phyloP scores from a whole-genome alignment of 2,797 vertebrate genomes.

The Echeneis naucrates region DNA sequence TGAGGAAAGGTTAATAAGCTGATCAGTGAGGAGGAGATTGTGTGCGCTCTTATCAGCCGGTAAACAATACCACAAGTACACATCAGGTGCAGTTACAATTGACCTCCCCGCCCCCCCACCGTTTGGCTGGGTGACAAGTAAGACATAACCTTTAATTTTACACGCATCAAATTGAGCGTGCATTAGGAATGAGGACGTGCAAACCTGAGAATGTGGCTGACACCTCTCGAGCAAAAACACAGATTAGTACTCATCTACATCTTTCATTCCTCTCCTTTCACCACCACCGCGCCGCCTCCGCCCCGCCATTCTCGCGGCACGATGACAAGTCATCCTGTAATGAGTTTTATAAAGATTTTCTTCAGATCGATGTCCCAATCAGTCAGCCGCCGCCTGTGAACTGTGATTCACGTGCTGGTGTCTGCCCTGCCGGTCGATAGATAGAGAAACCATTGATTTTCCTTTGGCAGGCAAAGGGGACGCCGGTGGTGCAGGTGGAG shows the following conservation, averaged over 20 bases:
- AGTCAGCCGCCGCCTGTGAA: conserved; percentile 73
- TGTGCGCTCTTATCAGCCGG: conserved; percentile 8
- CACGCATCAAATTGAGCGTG: conserved; percentile 14
- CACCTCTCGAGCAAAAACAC: conserved; percentile 55
- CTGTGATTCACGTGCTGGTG: conserved; percentile 82
- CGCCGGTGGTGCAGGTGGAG: conserved; percentile 36
- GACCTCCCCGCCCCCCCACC: no score
- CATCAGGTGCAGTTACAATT: conserved; percentile 29
- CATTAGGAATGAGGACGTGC: conserved; percentile 34
- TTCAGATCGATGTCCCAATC: conserved; percentile 83
- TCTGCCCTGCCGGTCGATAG: conserved; percentile 67
- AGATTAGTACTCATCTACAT: conserved; percentile 65
- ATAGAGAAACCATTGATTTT: conserved; percentile 83
- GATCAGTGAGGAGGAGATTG: conserved; percentile 68
- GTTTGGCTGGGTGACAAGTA: conserved; percentile 20
- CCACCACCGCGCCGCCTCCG: not conserved
- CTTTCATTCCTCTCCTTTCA: conserved; percentile 24
- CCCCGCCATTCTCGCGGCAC: conserved; percentile 20
- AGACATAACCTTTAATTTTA: conserved; percentile 39
- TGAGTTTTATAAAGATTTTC: conserved; percentile 88
- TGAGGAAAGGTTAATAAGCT: conserved; percentile 74
- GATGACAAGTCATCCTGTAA: conserved; percentile 83
- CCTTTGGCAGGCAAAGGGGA: conserved; percentile 45
- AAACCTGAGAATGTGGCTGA: conserved; percentile 28
- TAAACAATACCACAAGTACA: conserved; percentile 51